These are phyloP conservation scores for Micronycteris hirsuta DNA, from an alignment of 2,113 vertebrate species.

Conservation along the genomic window DNA sequence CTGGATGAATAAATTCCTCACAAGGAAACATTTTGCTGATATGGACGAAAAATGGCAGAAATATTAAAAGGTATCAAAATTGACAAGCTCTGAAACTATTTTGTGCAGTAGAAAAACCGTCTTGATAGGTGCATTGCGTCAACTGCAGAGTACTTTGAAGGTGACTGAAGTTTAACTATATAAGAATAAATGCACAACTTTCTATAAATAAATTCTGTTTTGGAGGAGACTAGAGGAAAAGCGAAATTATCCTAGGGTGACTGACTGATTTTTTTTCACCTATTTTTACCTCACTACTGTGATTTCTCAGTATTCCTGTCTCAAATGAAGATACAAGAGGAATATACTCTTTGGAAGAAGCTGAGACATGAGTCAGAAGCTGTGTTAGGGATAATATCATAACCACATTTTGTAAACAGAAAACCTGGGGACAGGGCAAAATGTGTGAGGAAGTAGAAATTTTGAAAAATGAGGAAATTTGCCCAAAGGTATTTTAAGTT, in stretches of 20 bases:
- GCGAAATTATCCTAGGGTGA: background rate
- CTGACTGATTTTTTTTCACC: background rate
- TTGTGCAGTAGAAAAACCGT: too few relatives aligned
- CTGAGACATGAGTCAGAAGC: background rate
- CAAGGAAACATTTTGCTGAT: too few relatives aligned
- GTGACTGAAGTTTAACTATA: too few relatives aligned
- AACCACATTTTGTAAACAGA: background rate
- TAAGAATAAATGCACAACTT: too few relatives aligned
- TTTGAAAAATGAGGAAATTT: background rate
- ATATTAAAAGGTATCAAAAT: too few relatives aligned
- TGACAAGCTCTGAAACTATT: too few relatives aligned
- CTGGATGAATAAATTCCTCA: too few relatives aligned
- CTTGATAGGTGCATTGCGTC: too few relatives aligned
- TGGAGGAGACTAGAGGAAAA: background rate
- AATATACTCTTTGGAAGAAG: background rate
- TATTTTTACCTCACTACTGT: background rate
- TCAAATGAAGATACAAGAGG: background rate
- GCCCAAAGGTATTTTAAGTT: background rate
- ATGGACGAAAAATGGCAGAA: too few relatives aligned
- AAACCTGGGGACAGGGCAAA: rapidly evolving
- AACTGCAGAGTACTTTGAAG: too few relatives aligned
- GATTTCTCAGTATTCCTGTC: background rate
- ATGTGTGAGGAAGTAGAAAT: background rate
- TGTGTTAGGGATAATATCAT: background rate
- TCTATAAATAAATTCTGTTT: too few relatives aligned